phyloP scores from a whole-genome alignment of 2,888 invertebrate genomes.

The Erannis defoliaria region DNA sequence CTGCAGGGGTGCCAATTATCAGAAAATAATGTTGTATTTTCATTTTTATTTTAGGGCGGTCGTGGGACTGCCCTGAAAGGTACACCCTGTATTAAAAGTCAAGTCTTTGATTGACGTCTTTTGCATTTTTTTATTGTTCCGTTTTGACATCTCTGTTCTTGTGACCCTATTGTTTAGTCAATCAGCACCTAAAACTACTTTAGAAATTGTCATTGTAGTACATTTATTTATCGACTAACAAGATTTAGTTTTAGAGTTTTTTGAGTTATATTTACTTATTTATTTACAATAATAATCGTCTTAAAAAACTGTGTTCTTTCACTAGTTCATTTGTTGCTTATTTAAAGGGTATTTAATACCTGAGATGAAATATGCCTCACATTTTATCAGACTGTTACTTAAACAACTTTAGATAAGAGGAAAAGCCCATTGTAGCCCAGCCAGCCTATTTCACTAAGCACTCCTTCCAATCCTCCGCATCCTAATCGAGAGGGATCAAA shows the following conservation, averaged over 20 bases:
- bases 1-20: conserved; percentile 85
- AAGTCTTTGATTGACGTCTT: conserved; percentile 81
- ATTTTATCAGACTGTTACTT: conserved; percentile 12
- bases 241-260: background rate
- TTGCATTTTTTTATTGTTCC: conserved; percentile 71
- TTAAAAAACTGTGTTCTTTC: background rate
- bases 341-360: too few species aligned
- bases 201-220: background rate
- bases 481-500: conserved; percentile 64
- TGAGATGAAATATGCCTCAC: background rate
- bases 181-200: conserved; percentile 45
- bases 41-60: conserved; percentile 85
- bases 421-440: conserved; percentile 54
- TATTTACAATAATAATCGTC: background rate
- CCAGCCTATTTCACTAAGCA: conserved; percentile 47
- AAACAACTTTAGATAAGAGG: conserved; percentile 45
- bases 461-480: conserved; percentile 38
- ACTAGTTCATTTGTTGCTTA: background rate
- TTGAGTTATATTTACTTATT: background rate
- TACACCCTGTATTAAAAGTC: conserved; percentile 81
- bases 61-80: conserved; percentile 83
- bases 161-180: conserved; percentile 49
- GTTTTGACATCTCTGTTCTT: conserved; percentile 74
- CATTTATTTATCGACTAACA: too few species aligned
- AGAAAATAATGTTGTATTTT: conserved; percentile 82